Base-by-base conservation (phyloP, 2,888 invertebrate species). In the Mimas tiliae region DNA sequence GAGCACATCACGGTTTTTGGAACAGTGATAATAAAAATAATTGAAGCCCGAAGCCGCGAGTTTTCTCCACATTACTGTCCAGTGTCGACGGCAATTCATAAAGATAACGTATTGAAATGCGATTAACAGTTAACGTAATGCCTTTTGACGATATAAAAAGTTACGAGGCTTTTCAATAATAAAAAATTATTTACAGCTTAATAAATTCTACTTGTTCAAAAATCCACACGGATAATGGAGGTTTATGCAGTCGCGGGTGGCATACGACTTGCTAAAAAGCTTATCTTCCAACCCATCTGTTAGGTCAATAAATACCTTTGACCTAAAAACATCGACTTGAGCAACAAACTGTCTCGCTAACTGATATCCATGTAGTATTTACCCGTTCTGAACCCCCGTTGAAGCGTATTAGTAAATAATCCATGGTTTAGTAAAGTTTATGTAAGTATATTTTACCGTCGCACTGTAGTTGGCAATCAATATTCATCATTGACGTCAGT, bases 221-320 rank as follows among this genome's bases (percentile, higher is more conserved):
- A 74, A 64, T 69, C 65, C 67, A 63, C 69, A 69, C 69, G 67
- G 69, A 73, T 76, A 79, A 81, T 78, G 74, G 69, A 78, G 76
- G 77, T 81, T 79, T 79, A 77, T 78, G 79, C 78, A 75, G 79
- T 81, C 78, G 80, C 79, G 81, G 78, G 79, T 79, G 78, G 81
- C 78, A 77, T 69, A 68, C 75, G 76, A 72, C 69, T 80, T 85
- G 78, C 78, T 79, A 82, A 84, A 84, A 83, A 84, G 79, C 81
- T 78, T 82, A 82, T 83, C 82, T 77, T 75, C 74, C 74, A 76
- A 77, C 81, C 79, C 80, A 83, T 83, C 83, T 80, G 85, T 85
- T 87, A 86, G 84, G 83, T 83, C 87, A 88, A 89, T 89, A 88
- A 88, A 90, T 87, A 88, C 85, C 79, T 86, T 84, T 84, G 85